A percentile compares a stretch with the other conserved stretches of the same genome.
Evolutionary conservation across 2,113 vertebrate species (phyloP).

Genomic region (Nerophis lumbriciformis): DNA sequence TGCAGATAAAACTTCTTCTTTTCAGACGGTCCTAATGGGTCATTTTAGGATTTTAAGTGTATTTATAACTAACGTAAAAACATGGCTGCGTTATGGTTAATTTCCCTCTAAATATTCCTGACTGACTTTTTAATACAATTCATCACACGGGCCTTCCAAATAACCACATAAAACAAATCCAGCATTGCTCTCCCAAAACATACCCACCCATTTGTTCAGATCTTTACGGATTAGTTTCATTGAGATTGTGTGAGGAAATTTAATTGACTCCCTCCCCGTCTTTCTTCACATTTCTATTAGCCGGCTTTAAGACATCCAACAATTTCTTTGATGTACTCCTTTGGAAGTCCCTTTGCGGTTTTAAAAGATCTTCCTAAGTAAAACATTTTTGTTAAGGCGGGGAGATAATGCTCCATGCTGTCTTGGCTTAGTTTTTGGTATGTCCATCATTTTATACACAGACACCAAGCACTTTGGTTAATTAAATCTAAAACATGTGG

Average conservation of each 20-base stretch:
- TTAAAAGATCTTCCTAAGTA: not conserved
- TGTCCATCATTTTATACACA: slow-evolving; percentile 19
- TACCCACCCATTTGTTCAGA: not conserved
- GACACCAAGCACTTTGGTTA: not conserved
- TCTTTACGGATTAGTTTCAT: not conserved
- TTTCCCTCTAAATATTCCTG: too few relatives aligned
- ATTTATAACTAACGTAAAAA: not conserved
- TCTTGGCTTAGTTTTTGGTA: slow-evolving; percentile 1
- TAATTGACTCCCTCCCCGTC: not conserved
- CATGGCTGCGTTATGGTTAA: too few relatives aligned
- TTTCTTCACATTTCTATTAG: slow-evolving; percentile 3
- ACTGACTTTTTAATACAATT: slow-evolving; percentile 1
- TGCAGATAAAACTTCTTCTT: too few relatives aligned
- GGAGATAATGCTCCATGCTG: too few relatives aligned
- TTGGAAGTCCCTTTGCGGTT: slow-evolving; percentile 4
- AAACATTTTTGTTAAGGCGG: too few relatives aligned
- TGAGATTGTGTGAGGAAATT: not conserved
- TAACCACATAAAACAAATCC: not conserved
- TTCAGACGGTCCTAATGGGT: not conserved
- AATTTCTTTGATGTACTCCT: slow-evolving; percentile 7
- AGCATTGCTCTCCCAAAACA: not conserved
- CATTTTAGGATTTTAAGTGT: not conserved
- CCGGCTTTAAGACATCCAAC: slow-evolving; percentile 7
- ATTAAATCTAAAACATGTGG: too few relatives aligned
- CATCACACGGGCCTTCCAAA: not conserved